Base-by-base conservation (phyloP, 2,888 invertebrate species). In the Patella pellucida region DNA sequence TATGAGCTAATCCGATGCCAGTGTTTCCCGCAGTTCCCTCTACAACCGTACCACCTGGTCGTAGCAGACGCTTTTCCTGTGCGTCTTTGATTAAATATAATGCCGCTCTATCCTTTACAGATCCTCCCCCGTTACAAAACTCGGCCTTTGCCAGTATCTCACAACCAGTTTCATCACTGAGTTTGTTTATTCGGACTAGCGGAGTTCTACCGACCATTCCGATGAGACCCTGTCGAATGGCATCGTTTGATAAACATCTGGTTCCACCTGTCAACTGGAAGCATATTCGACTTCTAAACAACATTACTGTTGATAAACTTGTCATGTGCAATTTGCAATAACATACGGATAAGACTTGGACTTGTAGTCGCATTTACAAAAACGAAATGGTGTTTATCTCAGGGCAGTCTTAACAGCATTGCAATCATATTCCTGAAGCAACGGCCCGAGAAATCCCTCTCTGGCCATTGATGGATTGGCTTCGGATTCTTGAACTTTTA, bases 1-100 rank as follows among this genome's bases (percentile, higher is more conserved):
- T 87, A 78, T 91, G 91, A n/a, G 90, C 91, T 56, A 91, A 83
- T 14, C 91, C 91, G 71, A 91, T 91, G 15, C 91, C 91, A 52
- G 91, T 91, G 78, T 91, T 91, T 0, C 91, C 91, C 19, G 91
- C 91, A 27, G 91, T 91, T 0, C 91, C 91, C 80, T 91, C 91
- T 4, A 91, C 90, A 2, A 91, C 86, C 5, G 89, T 91, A 0
- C 90, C 91, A 16, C 91, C 91, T 41, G 88, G 86, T 27, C 78
- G 76, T 52, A 90, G 71, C 77, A 76, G 76, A 83, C 90, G 90
- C 81, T 86, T 87, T 67, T 86, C 78, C 68, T 87, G 78, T 0
- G 90, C 90, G 83, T 91, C 90, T 78, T 85, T 85, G 31, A 91
- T 90, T 50, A 91, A 83, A 76, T 85, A 91, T 11, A 84, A 81